These are phyloP conservation scores for Lepisosteus osseus DNA, from an alignment of 2,113 vertebrate genomes.

Conservation along the genomic window DNA sequence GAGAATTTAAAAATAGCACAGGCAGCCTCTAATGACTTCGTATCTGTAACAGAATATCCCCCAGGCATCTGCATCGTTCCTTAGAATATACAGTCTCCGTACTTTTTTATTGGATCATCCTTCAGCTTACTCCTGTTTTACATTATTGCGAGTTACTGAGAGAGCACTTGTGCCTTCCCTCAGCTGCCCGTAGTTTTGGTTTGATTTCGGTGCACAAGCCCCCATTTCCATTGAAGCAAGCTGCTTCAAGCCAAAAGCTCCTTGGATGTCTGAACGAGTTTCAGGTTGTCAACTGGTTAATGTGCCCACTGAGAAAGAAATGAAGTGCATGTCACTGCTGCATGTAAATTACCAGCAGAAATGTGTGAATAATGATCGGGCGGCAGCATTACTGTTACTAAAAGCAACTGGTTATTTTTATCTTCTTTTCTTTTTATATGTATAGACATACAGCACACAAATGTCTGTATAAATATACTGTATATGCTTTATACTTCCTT, in stretches of 20 bases:
- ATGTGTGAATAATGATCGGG: slow-evolving; percentile 46
- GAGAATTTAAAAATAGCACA: too few relatives aligned
- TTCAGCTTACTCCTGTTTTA: too few relatives aligned
- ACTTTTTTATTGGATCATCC: too few relatives aligned
- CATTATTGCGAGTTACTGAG: too few relatives aligned
- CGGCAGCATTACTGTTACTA: slow-evolving; percentile 52
- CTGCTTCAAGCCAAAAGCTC: not conserved
- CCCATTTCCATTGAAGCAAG: too few relatives aligned
- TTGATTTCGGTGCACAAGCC: too few relatives aligned
- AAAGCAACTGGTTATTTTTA: slow-evolving; percentile 33
- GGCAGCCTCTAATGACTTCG: too few relatives aligned
- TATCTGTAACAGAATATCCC: slow-evolving; percentile 29
- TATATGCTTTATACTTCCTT: not conserved
- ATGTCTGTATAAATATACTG: slow-evolving; percentile 4
- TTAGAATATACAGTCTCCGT: too few relatives aligned
- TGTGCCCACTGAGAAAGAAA: slow-evolving; percentile 28
- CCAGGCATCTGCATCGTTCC: slow-evolving; percentile 1
- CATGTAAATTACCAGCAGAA: slow-evolving; percentile 46
- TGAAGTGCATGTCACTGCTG: slow-evolving; percentile 31
- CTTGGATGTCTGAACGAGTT: slow-evolving; percentile 29
- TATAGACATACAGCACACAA: not conserved
- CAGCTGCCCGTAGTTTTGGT: too few relatives aligned
- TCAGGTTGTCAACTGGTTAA: slow-evolving; percentile 24
- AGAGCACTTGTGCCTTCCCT: too few relatives aligned
- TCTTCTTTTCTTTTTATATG: not conserved